These are phyloP conservation scores for Araneus ventricosus DNA, from an alignment of 1,140 invertebrate species.

Conservation along the genomic window DNA sequence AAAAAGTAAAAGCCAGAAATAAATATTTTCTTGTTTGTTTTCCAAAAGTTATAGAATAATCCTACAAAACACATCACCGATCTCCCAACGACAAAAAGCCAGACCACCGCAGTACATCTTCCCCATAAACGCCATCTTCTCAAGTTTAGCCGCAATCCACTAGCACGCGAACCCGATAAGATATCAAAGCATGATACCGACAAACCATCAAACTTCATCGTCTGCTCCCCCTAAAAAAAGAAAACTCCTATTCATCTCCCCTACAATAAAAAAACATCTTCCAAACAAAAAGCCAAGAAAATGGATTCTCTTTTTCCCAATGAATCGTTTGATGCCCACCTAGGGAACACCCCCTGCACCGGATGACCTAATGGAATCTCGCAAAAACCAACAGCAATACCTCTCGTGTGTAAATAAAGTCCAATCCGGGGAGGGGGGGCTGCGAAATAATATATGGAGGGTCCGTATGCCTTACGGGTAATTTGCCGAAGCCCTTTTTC, in stretches of 20 bases:
- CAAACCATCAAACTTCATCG: slow-evolving; percentile 18
- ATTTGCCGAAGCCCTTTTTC: slow-evolving; percentile 64
- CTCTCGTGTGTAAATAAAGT: slow-evolving; percentile 65
- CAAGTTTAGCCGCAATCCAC: neutral
- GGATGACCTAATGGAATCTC: slow-evolving; percentile 59
- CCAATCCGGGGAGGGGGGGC: slow-evolving; percentile 1
- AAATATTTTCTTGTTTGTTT: too few species aligned
- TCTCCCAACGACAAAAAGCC: too few species aligned
- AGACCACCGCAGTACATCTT: neutral
- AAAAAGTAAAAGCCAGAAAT: too few species aligned
- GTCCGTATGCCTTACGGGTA: slow-evolving; percentile 51
- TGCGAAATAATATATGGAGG: slow-evolving; percentile 43
- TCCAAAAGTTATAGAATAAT: too few species aligned
- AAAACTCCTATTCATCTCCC: slow-evolving; percentile 1
- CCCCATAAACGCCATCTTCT: neutral
- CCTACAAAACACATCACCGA: too few species aligned
- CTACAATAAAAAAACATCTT: neutral
- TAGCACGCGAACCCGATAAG: slow-evolving; percentile 7
- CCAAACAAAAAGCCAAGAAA: slow-evolving; percentile 14
- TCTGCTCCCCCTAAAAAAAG: neutral
- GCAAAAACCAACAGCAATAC: slow-evolving; percentile 60
- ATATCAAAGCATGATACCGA: slow-evolving; percentile 29
- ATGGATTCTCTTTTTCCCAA: slow-evolving; percentile 38
- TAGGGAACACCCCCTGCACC: slow-evolving; percentile 31
- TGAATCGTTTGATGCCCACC: slow-evolving; percentile 45